Base-by-base conservation (phyloP, 1,140 invertebrate genomes). In the Pararge aegeria region DNA sequence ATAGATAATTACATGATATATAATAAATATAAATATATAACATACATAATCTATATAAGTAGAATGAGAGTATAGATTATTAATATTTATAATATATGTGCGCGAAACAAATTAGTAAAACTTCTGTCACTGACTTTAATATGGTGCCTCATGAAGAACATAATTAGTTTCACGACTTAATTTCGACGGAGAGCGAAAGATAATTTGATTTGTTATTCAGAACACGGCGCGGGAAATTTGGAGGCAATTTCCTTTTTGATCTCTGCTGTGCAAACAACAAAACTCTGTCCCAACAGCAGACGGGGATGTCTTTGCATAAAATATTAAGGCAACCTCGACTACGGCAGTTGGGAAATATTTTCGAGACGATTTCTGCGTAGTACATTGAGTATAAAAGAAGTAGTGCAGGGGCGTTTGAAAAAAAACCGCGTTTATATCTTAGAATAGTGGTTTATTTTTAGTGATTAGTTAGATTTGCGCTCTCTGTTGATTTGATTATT, bases 211-310 rank as follows among this genome's bases (percentile, higher is more conserved):
- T 83, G 72, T 77, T 81, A 84, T 84, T 79, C 79, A 76, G 73
- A 70, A 74, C 79, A 80, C 74, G 74, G 60, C 42, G 62, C 37
- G 40, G 55, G 66, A 75, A 79, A 84, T 84, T 84, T 76, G 73
- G 68, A 72, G 75, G 64, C 78, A 80, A 85, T 83, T 83, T 80
- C 74, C 80, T 83, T 83, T 80, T 80, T 83, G 82, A 85, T 85
- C 80, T 85, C 77, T 81, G 67, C 71, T 64, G 70, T 70, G 70
- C 75, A 80, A 83, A 83, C 80, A 83, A 77, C 74, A 78, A 73
- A 70, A 80, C 64, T 78, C 77, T 77, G 78, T 79, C 80, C 75
- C 61, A 73, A 66, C 66, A 75, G 67, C 66, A 76, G 73, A 76
- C 65, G 67, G 72, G 53, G 59, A 60, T 63, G 74, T 77, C 78